Evolutionary conservation across 2,797 vertebrate species (phyloP).

Genomic region (Alauda arvensis): DNA sequence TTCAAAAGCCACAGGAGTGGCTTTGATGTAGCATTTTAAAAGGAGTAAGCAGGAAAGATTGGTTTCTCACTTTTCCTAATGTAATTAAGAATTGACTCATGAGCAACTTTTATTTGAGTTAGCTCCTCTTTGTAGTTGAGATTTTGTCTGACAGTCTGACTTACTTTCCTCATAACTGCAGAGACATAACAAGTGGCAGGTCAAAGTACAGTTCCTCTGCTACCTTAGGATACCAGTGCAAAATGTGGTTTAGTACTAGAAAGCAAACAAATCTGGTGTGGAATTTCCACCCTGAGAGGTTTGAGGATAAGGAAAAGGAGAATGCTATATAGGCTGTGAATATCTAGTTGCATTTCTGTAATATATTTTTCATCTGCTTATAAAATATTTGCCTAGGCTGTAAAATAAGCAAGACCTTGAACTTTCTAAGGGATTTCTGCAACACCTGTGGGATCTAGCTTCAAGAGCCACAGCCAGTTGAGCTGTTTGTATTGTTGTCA

Average conservation of each 20-base stretch:
- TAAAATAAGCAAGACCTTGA: constrained; percentile 11
- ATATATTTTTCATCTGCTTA: neutral
- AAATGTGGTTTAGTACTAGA: neutral
- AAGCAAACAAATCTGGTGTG: neutral
- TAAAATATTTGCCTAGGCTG: neutral
- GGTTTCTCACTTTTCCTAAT: neutral
- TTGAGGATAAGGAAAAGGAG: neutral
- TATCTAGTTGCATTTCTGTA: neutral
- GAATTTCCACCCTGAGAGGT: neutral
- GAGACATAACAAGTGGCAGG: neutral
- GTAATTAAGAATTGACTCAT: neutral
- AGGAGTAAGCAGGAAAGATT: neutral
- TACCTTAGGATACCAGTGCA: neutral
- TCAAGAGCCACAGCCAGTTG: neutral
- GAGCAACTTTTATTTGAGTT: neutral
- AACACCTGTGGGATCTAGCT: neutral
- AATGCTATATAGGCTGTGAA: neutral
- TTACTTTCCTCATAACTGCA: neutral
- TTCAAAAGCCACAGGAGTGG: neutral
- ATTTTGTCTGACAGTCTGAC: neutral
- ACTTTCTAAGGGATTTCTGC: neutral
- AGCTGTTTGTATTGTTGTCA: neutral
- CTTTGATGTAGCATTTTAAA: constrained; percentile 17
- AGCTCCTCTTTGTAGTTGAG: neutral
- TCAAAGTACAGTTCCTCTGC: neutral